Evolutionary conservation across 2,113 vertebrate species (phyloP), one percentile per base, ranked within the genome.

Genomic region (Falcunculus frontatus): DNA sequence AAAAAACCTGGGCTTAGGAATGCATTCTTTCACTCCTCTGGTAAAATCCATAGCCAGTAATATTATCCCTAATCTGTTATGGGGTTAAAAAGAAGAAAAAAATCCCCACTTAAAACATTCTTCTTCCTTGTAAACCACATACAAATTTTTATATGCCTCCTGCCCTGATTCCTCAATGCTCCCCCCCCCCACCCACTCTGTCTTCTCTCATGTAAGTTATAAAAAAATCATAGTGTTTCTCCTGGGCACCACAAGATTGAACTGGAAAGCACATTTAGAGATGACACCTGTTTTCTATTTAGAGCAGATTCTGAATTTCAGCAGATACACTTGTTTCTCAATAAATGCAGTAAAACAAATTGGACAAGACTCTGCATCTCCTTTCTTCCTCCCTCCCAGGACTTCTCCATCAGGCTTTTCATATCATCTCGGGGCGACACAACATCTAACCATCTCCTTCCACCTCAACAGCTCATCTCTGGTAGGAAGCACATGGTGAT

Each of bases 361-460:
- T 35, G 47, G 30, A n/a, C 41, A 59, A 63, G 35, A 56, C 52
- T 62, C 47, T 35, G n/a, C 64, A 60, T 37, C 37, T 78, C 63
- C 68, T 49, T 74, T 26, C 41, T 62, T 41, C 50, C 47, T 84
- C 18, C 52, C 16, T 85, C 33, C 30, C 42, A 39, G n/a, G 47
- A 57, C 41, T 84, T 68, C 56, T 50, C 68, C 5, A 1, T 57
- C 11, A 26, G 73, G 29, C 22, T 82, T 72, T 59, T 63, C 11
- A 7, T 86, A 37, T 56, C 1, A 0, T 74, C 44, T 6, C 37
- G 8, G 35, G 52, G 30, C 0, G 0, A n/a, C 35, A 29, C 57
- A 59, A 26, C 47, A 42, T 11, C 55, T 42, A 76, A 80, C 41
- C 39, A 41, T 16, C 41, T 67, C 73, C n/a, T 93, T 92, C 68